Evolutionary conservation across 2,113 vertebrate species (phyloP).

Genomic region (Aleadryas rufinucha): DNA sequence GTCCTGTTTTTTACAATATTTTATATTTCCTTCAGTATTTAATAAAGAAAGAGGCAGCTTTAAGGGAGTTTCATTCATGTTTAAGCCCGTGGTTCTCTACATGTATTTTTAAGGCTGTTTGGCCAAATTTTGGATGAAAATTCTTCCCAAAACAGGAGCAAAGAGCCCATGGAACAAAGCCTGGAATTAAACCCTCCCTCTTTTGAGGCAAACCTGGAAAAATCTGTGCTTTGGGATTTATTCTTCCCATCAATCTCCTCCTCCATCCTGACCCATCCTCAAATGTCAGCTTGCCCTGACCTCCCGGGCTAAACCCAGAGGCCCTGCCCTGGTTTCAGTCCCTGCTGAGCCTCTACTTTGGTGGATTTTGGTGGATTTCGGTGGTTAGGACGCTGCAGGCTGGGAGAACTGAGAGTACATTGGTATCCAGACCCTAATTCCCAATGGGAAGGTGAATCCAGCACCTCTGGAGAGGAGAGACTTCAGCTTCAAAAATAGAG

Average conservation of each 20-base stretch:
- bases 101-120: fast-evolving
- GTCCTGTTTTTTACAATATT: background rate
- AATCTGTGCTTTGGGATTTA: background rate
- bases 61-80: background rate
- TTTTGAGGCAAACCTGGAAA: background rate
- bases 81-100: fast-evolving
- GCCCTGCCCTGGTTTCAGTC: background rate
- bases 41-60: background rate
- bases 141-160: background rate
- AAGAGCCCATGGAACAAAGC: background rate
- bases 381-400: background rate
- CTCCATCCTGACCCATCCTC: background rate
- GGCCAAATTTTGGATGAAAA: background rate
- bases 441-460: background rate
- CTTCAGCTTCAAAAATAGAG: background rate
- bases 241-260: background rate
- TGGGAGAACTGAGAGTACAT: background rate
- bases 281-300: background rate
- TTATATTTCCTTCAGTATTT: background rate
- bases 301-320: background rate
- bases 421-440: background rate
- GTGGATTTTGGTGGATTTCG: background rate
- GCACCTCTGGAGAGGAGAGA: background rate
- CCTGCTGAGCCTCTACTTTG: background rate
- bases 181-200: background rate